These are phyloP conservation scores for Drosophila differens DNA, from an alignment of 2,888 invertebrate species.

Conservation along the genomic window DNA sequence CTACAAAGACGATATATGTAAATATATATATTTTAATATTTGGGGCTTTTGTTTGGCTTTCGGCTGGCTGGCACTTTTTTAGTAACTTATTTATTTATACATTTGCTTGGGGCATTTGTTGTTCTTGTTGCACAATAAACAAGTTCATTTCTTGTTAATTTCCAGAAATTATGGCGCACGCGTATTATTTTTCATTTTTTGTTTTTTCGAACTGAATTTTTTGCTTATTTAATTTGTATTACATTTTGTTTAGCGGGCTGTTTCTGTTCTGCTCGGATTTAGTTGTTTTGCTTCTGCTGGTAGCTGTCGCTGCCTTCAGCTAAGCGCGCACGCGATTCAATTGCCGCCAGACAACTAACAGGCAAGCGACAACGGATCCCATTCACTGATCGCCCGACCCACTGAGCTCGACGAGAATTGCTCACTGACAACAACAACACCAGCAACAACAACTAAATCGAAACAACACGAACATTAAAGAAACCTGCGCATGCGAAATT, in stretches of 20 bases:
- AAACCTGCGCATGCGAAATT: constrained; percentile 70
- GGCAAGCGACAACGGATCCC: constrained; percentile 39
- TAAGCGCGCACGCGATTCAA: constrained; percentile 73
- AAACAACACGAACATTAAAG: constrained; percentile 12
- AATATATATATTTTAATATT: constrained; percentile 21
- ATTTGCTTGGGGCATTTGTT: constrained; percentile 37
- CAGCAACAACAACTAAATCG: background rate
- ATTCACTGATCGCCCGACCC: constrained; percentile 32
- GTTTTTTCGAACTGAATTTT: background rate
- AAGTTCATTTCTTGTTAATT: constrained; percentile 18
- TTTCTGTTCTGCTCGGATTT: constrained; percentile 16
- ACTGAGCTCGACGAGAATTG: constrained; percentile 20
- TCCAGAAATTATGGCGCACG: constrained; percentile 1
- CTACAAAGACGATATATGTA: constrained; percentile 25
- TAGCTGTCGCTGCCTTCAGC: constrained; percentile 60
- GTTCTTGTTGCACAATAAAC: constrained; percentile 35
- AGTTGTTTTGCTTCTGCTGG: constrained; percentile 21
- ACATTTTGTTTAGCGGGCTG: constrained; percentile 29
- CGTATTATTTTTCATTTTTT: background rate
- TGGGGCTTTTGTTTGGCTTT: constrained; percentile 36
- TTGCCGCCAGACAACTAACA: constrained; percentile 72
- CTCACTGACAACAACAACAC: constrained; percentile 14
- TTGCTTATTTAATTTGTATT: constrained; percentile 22
- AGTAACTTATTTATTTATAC: constrained; percentile 62
- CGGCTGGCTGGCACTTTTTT: constrained; percentile 31